Conservation (phyloP, 2,113 vertebrate species). For the Glareola pratincola region DNA sequence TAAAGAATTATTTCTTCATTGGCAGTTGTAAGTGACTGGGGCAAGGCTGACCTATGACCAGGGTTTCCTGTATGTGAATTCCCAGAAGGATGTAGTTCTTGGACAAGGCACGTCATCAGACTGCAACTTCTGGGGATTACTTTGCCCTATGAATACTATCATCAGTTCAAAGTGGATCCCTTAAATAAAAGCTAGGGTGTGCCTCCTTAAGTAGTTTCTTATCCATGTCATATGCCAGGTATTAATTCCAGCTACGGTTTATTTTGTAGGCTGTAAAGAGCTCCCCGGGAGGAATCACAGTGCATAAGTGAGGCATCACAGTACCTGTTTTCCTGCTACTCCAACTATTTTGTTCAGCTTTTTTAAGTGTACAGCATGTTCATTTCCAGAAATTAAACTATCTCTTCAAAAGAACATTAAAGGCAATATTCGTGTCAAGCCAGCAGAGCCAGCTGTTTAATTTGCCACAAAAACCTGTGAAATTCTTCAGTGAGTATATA, state of each 20-base stretch:
- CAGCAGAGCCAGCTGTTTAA: neutral
- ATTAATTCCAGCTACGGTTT: neutral
- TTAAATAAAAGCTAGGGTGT: neutral
- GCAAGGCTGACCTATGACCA: neutral
- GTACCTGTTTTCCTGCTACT: neutral
- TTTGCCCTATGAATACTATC: neutral
- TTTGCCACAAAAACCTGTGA: neutral
- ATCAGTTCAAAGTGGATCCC: neutral
- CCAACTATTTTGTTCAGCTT: neutral
- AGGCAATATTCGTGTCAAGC: neutral
- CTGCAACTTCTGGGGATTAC: neutral
- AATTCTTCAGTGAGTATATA: neutral
- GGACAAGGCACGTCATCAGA: neutral
- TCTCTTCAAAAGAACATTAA: neutral
- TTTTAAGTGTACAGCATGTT: neutral
- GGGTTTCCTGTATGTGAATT: neutral
- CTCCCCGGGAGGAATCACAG: neutral
- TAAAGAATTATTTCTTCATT: neutral
- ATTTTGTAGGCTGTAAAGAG: neutral
- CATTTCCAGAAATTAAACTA: neutral
- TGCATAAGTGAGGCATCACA: neutral
- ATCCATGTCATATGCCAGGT: neutral
- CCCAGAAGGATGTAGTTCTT: neutral
- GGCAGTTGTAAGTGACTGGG: neutral
- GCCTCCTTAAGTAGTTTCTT: neutral